Conservation (phyloP, 2,113 vertebrate species). For the Microtus pennsylvanicus region DNA sequence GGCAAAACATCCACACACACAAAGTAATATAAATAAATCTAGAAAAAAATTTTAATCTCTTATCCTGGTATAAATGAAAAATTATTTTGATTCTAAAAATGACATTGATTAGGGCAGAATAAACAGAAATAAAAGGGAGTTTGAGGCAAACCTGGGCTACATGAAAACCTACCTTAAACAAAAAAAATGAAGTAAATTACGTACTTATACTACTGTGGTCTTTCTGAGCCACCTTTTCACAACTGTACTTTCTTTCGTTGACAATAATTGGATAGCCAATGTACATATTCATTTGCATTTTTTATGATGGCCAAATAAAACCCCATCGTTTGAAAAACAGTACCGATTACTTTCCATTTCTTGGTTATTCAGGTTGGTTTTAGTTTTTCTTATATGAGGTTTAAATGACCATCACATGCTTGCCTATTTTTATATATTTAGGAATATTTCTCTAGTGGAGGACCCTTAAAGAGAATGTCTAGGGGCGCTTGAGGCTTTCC, state of each 20-base stretch:
- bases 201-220: not conserved
- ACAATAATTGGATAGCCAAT: not conserved
- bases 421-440: not conserved
- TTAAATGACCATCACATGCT: not conserved
- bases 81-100: not conserved
- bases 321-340: not conserved
- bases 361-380: not conserved
- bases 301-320: not conserved
- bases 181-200: not conserved
- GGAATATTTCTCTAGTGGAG: not conserved
- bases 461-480: not conserved
- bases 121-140: not conserved
- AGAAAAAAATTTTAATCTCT: not conserved
- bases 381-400: not conserved
- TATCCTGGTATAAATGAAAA: not conserved
- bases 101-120: not conserved
- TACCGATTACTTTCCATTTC: conserved; percentile 11
- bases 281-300: not conserved
- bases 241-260: too few species aligned
- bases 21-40: not conserved
- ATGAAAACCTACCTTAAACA: not conserved
- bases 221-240: not conserved
- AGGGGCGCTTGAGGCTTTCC: not conserved
- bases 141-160: not conserved
- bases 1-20: not conserved